phyloP scores from a whole-genome alignment of 2,888 invertebrate species.

The Nysson spinosus region DNA sequence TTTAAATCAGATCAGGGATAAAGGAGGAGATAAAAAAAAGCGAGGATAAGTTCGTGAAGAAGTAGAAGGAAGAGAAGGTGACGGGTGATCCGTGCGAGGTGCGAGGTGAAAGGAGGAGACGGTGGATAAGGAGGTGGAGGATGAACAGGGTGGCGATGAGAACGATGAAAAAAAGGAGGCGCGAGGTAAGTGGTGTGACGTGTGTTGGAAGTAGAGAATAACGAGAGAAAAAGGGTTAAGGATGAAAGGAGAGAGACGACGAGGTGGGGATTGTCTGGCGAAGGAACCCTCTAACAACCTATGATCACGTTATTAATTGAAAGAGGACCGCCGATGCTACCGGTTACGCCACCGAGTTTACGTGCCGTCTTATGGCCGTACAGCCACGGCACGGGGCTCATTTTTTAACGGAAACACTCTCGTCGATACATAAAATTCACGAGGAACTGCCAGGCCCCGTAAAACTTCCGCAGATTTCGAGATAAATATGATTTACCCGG shows the following conservation, averaged over 20 bases:
- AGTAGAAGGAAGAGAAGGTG: conserved; percentile 2
- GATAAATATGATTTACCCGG: conserved; percentile 1
- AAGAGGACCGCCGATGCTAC: conserved; percentile 74
- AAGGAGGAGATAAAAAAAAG: neutral
- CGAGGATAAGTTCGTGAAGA: neutral
- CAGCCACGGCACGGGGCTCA: conserved; percentile 53
- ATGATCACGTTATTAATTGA: conserved; percentile 76
- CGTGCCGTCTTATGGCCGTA: conserved; percentile 58
- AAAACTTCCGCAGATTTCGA: conserved; percentile 8
- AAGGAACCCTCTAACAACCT: conserved; percentile 70
- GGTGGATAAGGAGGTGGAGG: neutral
- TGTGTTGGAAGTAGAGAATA: conserved; percentile 57
- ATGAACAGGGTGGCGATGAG: conserved; percentile 35
- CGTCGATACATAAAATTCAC: conserved; percentile 47
- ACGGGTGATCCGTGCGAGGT: conserved; percentile 1
- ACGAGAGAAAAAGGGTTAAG: conserved; percentile 46
- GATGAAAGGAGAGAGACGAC: conserved; percentile 34
- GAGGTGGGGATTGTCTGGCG: conserved; percentile 60
- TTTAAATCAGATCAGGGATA: conserved; percentile 17
- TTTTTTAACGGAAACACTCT: conserved; percentile 58
- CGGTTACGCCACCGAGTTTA: conserved; percentile 67
- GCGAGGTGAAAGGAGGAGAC: neutral
- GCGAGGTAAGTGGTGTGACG: conserved; percentile 60
- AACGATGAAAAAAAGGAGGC: conserved; percentile 47
- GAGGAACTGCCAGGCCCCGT: neutral